Evolutionary conservation across 2,888 invertebrate genomes (phyloP), one percentile per base, ranked within the genome.

Genomic region (Bugulina stolonifera): DNA sequence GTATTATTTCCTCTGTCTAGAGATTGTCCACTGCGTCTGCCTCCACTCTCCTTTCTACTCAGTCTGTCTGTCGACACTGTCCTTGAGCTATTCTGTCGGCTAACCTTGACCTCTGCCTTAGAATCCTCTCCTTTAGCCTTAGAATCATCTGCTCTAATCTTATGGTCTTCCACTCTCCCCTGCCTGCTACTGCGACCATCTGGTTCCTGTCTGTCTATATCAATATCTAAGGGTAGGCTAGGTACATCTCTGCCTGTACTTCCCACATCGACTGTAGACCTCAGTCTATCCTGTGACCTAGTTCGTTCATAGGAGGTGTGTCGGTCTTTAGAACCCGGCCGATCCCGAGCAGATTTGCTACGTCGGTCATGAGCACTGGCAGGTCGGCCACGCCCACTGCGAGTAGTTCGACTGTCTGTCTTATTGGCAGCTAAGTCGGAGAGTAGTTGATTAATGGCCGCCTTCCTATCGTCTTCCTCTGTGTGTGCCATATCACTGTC

Each of bases 141-240:
- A n/a, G 10, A 5, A 23, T 57, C 57, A n/a, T n/a, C n/a, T n/a
- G n/a, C n/a, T n/a, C n/a, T n/a, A n/a, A n/a, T n/a, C 5, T 18
- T n/a, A 5, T 57, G 14, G 64, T 64, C 64, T n/a, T 64, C 64
- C 5, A 34, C 64, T 18, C 64, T 25, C 27, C 64, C 64, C 32
- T 64, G 64, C n/a, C 64, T 64, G 32, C 64, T 64, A 32, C 64
- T 64, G 5, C 64, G 25, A 64, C 64, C 64, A 64, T 64, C 64
- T 14, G 64, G 64, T 32, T 64, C 64, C 32, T 64, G 64, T 27
- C 64, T 64, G 43, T 43, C 43, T 10, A 18, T 10, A 18, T 43
- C 43, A 43, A 43, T 43, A 32, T 64, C 64, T 10, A 64, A n/a
- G 32, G 64, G 32, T 3, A 64, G 27, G 5, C 25, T 32, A 5